Percentiles rank a stretch among this genome's conserved stretches.
phyloP scores from a whole-genome alignment of 2,113 vertebrate genomes.

The Dermatemys mawii region DNA sequence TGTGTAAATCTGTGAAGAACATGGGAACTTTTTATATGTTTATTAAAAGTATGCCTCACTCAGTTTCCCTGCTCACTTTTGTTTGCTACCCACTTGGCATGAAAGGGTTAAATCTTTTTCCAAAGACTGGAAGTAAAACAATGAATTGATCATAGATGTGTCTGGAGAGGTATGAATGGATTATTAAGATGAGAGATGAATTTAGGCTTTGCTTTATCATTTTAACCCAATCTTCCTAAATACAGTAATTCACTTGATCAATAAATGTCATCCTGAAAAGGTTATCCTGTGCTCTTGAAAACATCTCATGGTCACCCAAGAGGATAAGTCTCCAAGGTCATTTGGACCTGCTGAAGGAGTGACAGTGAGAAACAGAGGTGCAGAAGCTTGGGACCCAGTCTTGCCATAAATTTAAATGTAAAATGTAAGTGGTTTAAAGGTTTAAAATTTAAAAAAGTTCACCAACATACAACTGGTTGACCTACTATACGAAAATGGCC shows the following conservation, averaged over 20 bases:
- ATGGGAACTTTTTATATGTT: neutral
- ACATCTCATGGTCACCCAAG: neutral
- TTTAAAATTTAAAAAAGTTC: neutral
- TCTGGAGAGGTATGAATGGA: neutral
- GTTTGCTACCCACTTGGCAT: neutral
- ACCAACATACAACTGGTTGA: neutral
- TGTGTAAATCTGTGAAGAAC: neutral
- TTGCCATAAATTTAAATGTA: no score
- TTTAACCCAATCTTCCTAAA: neutral
- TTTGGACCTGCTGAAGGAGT: neutral
- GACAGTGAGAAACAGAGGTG: neutral
- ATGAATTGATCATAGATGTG: neutral
- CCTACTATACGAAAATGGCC: neutral
- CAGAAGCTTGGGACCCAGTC: neutral
- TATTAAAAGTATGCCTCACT: neutral
- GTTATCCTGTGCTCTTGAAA: neutral
- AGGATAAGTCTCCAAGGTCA: neutral
- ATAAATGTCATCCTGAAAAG: neutral
- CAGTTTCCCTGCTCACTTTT: neutral
- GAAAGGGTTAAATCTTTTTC: neutral
- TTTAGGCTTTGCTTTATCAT: neutral
- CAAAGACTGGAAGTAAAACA: neutral
- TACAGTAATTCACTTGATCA: neutral
- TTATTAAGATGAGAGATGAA: neutral
- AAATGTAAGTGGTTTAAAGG: no score